A percentile compares a stretch with the other conserved stretches of the same genome.
Conservation (phyloP, 2,888 invertebrate species). For the Caenorhabditis sp. region DNA sequence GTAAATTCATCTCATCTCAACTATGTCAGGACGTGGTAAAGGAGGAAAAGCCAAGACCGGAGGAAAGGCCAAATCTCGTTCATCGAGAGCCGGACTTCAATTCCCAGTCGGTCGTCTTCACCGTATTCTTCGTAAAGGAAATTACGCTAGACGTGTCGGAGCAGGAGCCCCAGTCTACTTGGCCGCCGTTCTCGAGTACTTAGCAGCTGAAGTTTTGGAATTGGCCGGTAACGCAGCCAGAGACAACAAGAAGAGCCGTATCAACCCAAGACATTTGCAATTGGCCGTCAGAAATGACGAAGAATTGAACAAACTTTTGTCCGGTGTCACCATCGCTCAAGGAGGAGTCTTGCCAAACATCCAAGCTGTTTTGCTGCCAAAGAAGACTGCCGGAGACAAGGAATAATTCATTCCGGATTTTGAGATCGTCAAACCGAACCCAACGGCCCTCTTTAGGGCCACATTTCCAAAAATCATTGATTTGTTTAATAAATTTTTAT, state of each 20-base stretch:
- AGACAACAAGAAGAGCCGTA: slow-evolving; percentile 73
- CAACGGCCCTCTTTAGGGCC: slow-evolving; percentile 63
- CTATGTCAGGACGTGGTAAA: slow-evolving; percentile 85
- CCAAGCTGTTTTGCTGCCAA: slow-evolving; percentile 68
- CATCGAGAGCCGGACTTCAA: slow-evolving; percentile 69
- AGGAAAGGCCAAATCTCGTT: slow-evolving; percentile 62
- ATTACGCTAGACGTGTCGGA: slow-evolving; percentile 67
- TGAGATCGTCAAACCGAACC: slow-evolving; percentile 33
- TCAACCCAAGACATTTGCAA: slow-evolving; percentile 7
- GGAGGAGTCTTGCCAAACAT: slow-evolving; percentile 79
- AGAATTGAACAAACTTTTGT: slow-evolving; percentile 54
- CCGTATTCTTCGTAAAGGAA: slow-evolving; percentile 65
- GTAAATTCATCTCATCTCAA: too few species aligned
- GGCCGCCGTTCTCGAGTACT: slow-evolving; percentile 66
- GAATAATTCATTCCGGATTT: too few species aligned
- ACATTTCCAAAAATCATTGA: too few species aligned
- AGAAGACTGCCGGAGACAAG: slow-evolving; percentile 62
- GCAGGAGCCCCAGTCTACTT: slow-evolving; percentile 67
- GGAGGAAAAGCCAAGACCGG: slow-evolving; percentile 54
- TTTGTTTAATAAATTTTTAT: too few species aligned
- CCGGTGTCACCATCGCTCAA: slow-evolving; percentile 83
- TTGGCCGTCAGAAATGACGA: slow-evolving; percentile 11
- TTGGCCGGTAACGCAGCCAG: slow-evolving; percentile 72
- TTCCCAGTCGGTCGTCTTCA: slow-evolving; percentile 70
- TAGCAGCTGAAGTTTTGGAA: slow-evolving; percentile 64